Evolutionary conservation across 2,797 vertebrate genomes (phyloP), one percentile per base, ranked within the genome.

Genomic region (Oophaga sylvatica): DNA sequence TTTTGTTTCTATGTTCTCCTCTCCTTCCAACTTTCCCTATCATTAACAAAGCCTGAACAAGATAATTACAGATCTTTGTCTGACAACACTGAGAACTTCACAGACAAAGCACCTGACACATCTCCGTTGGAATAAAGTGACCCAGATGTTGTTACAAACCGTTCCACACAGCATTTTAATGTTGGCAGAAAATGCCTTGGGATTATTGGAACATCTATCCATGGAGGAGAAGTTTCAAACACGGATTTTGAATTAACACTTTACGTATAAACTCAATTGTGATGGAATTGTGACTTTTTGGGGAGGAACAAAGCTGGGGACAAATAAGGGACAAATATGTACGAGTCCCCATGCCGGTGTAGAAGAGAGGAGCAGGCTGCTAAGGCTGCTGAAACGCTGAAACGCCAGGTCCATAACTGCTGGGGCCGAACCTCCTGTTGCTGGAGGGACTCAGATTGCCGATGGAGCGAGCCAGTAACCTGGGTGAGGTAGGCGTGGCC

Each of bases 21-120:
- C 67, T 82, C 35, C 59, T 63, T 89, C 80, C 85, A 48, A 73
- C 84, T 78, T 73, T 83, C 84, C 60, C 88, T 83, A 89, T 86
- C 80, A 89, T 89, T 89, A 89, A 48, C 68, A 62, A 86, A 82
- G 70, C 56, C 29, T 60, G 70, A 60, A 82, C 53, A 35, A 76
- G 88, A 89, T 89, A 89, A 89, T 83, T 83, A 71, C 65, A 86
- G 48, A 82, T 75, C 56, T 48, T 71, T 83, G 80, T 78, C 60
- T 82, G 79, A 86, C 78, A 89, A 86, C 83, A 85, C 68, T 4
- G 75, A 80, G 73, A 26, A 78, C 78, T 60, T 75, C 68, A 67
- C 41, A 78, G 29, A 60, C 81, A 45, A 65, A 79, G 62, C 75
- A 87, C 48, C 80, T 78, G 53, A 81, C 48, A 68, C 56, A 67